Base-by-base conservation (phyloP, 2,888 invertebrate species). In the Catocala sponsa region DNA sequence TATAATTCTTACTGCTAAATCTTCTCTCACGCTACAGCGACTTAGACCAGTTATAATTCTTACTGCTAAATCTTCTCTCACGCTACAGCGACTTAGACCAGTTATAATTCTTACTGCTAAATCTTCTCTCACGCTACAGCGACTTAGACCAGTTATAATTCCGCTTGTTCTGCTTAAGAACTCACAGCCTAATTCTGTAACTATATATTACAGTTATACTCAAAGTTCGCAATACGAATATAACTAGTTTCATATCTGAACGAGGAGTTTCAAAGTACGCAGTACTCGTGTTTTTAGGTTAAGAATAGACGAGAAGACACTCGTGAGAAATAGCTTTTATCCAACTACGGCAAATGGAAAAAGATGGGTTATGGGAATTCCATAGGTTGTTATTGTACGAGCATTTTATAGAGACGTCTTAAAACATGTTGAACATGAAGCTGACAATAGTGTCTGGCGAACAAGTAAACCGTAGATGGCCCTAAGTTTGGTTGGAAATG, bases 181-280 rank as follows among this genome's bases (percentile, higher is more conserved):
- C 5, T 11, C 63, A 47, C 15, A 61, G 48, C 32, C 13, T 55
- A 56, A 50, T 61, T 60, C 1, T 55, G 64, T 63, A 55, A 67
- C 62, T 73, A 70, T 67, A 76, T 55, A 68, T 70, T 65, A 63
- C 78, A 74, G 59, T 60, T 33, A 64, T 50, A 65, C 63, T 63
- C 54, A 49, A 68, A 74, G 61, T 77, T 77, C 52, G 54, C 68
- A 63, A 68, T 76, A 57, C 61, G 74, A 74, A 68, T 73, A 69
- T 77, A 77, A 70, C 65, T 65, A 77, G 71, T 77, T 74, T 74
- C 75, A 77, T 74, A 68, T 74, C 59, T 47, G 55, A 74, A 59
- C 61, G 52, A 65, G 50, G 41, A 70, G 57, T 73, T 72, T 60
- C 58, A 50, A 48, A 63, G 54, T 49, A 48, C 49, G 6, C 7